Percentiles rank a stretch among this genome's conserved stretches.
phyloP scores from a whole-genome alignment of 2,797 vertebrate genomes.

The Acanthopagrus latus region DNA sequence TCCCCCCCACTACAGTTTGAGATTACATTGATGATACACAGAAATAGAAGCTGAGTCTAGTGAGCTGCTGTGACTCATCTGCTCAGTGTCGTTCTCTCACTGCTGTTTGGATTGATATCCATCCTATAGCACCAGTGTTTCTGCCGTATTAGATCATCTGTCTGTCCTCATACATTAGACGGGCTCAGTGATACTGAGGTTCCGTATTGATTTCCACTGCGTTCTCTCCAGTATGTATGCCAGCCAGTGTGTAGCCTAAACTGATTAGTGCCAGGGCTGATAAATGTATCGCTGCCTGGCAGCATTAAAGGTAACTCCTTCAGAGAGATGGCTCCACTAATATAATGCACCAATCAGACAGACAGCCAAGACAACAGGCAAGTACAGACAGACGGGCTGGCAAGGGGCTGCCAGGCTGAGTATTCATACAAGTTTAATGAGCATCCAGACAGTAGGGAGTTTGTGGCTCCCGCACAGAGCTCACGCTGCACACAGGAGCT shows the following conservation, averaged over 20 bases:
- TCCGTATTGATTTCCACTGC: slow-evolving; percentile 54
- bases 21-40: slow-evolving; percentile 58
- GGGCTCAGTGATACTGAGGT: slow-evolving; percentile 33
- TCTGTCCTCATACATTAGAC: slow-evolving; percentile 52
- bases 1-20: slow-evolving; percentile 35
- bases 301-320: slow-evolving; percentile 59
- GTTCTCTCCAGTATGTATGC: slow-evolving; percentile 45
- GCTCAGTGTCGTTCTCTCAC: slow-evolving; percentile 45
- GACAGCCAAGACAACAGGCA: slow-evolving; percentile 70
- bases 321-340: slow-evolving; percentile 52
- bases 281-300: slow-evolving; percentile 61
- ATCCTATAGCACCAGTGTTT: slow-evolving; percentile 52
- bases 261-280: slow-evolving; percentile 60
- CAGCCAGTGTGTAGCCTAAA: slow-evolving; percentile 55
- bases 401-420: slow-evolving; percentile 76
- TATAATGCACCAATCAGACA: slow-evolving; percentile 66
- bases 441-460: slow-evolving; percentile 80
- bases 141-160: slow-evolving; percentile 56
- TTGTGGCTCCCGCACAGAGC: slow-evolving; percentile 70
- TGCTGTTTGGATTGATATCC: slow-evolving; percentile 43
- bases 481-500: slow-evolving; percentile 62
- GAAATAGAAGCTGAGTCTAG: slow-evolving; percentile 56
- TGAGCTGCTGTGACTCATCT: slow-evolving; percentile 68
- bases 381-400: slow-evolving; percentile 71
- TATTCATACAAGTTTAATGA: slow-evolving; percentile 88